Evolutionary conservation across 2,888 invertebrate species (phyloP), one percentile per base, ranked within the genome.

Genomic region (Chrysolina haemoptera): DNA sequence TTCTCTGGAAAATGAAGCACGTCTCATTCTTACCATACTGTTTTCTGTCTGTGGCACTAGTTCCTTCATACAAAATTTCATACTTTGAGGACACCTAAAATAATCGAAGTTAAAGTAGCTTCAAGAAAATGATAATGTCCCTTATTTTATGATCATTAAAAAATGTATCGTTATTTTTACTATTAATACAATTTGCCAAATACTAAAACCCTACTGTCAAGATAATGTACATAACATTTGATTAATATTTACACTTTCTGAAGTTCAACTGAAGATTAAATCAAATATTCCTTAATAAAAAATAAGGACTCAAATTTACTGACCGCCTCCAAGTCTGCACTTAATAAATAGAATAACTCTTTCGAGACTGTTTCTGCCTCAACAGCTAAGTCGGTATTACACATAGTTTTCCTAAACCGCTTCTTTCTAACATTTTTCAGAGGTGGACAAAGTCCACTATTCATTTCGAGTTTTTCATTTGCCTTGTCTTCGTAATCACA

Each of bases 361-460:
- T 92, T 92, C 81, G 93, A 93, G 63, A 93, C 90, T 71, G 91
- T 90, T 81, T 91, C 91, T 85, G 92, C 92, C 85, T 94, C 93
- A 70, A 91, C 90, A 80, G 90, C 90, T 87, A 93, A 92, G 84
- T 94, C 93, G 81, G 91, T 91, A 73, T 87, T 88, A 40, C 81
- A 84, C 73, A 93, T 83, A 0, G 92, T 92, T 84, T 92, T 92
- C 27, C 93, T 88, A 81, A 93, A 93, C 74, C 93, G 87, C 76
- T 91, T 88, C 80, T 90, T 91, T 27, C 92, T 87, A 0, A 92
- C 93, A 87, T 94, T 94, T 84, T 94, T 94, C 85, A 94, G 84
- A 0, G 94, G 93, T 10, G 92, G 91, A 2, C 93, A 91, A 35
- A 94, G 84, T 43, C 94, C 94, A 86, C 94, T 94, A 41, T 91